Conservation (phyloP, 2,888 invertebrate species). For the Sesia apiformis region DNA sequence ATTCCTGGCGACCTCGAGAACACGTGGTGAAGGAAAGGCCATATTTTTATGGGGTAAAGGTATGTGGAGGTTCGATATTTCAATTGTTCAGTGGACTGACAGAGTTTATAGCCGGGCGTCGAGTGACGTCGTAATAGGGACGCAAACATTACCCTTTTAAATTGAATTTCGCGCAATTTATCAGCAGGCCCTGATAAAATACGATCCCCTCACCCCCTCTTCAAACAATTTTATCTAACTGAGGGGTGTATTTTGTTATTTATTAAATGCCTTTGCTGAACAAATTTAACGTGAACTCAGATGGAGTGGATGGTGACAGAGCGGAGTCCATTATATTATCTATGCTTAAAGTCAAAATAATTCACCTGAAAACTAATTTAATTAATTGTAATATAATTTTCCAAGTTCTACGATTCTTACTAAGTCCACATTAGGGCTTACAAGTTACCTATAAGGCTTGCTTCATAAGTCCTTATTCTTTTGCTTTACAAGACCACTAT, state of each 20-base stretch:
- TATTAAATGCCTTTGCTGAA: conserved; percentile 21
- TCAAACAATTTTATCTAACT: conserved; percentile 43
- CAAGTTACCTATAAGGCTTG: too few relatives aligned
- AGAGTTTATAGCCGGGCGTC: conserved; percentile 55
- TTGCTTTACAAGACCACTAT: too few relatives aligned
- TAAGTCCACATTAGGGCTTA: too few relatives aligned
- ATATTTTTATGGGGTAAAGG: conserved; percentile 45
- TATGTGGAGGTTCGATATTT: conserved; percentile 50
- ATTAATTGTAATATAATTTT: too few relatives aligned
- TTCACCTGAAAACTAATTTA: too few relatives aligned
- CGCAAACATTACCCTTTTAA: conserved; percentile 70
- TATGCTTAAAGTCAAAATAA: too few relatives aligned
- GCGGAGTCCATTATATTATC: too few relatives aligned
- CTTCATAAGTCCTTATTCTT: too few relatives aligned
- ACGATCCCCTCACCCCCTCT: conserved; percentile 25
- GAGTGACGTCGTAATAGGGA: conserved; percentile 64
- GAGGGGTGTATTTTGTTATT: conserved; percentile 41
- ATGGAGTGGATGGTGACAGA: too few relatives aligned
- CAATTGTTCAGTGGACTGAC: conserved; percentile 56
- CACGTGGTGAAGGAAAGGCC: background rate
- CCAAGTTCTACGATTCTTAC: too few relatives aligned
- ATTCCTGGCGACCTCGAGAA: background rate
- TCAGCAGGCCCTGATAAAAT: conserved; percentile 56
- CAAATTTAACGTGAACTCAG: too few relatives aligned
- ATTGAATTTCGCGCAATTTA: conserved; percentile 68